Conservation (phyloP, 2,888 invertebrate species). For the Hololepta plana region DNA sequence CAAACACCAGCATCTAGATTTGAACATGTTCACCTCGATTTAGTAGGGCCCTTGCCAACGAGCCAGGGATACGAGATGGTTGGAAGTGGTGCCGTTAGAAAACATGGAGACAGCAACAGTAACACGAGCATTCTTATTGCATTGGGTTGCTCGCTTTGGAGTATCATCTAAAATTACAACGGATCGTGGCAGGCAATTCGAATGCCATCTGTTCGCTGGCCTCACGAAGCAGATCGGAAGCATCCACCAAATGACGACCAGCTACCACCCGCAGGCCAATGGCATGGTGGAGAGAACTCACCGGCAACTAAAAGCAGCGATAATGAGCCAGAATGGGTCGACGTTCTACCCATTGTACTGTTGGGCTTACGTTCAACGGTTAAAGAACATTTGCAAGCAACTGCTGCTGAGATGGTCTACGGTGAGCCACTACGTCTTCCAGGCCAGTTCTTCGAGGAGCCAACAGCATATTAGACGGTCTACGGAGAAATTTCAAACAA, state of each 20-base stretch:
- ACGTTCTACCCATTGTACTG: constrained; percentile 16
- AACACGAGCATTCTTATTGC: constrained; percentile 16
- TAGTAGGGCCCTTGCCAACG: constrained; percentile 23
- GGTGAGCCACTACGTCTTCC: no score
- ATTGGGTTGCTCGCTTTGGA: constrained; percentile 25
- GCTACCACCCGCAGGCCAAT: constrained; percentile 21
- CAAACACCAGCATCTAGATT: constrained; percentile 15
- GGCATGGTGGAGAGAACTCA: constrained; percentile 24
- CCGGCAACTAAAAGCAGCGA: constrained; percentile 21
- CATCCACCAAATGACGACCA: constrained; percentile 13
- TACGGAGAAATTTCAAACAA: no score
- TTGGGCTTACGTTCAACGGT: no score
- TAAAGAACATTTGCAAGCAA: no score
- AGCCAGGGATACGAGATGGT: constrained; percentile 15
- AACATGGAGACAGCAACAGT: constrained; percentile 16
- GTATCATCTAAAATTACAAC: constrained; percentile 18
- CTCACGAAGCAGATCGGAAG: constrained; percentile 12
- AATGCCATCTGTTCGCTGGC: constrained; percentile 13
- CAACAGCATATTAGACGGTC: no score
- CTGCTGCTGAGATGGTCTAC: no score
- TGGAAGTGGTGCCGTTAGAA: constrained; percentile 15
- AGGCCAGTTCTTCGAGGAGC: no score
- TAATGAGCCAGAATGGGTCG: constrained; percentile 15
- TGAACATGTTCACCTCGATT: constrained; percentile 23
- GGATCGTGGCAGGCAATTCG: constrained; percentile 19